Conservation (phyloP, 1,140 invertebrate genomes). For the Calosoma granatense region DNA sequence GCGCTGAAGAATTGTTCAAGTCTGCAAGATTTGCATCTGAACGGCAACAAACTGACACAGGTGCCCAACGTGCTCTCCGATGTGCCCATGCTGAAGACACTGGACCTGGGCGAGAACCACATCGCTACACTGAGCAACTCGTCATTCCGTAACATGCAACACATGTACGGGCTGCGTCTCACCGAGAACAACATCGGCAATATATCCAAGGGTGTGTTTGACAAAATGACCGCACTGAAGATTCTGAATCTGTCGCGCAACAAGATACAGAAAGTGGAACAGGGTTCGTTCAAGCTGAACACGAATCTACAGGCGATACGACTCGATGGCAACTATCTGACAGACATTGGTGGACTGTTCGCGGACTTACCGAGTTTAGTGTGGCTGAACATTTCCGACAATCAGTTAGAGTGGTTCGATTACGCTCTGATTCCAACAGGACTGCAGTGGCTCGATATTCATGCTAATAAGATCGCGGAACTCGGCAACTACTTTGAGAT, state of each 20-base stretch:
- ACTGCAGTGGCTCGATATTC: slow-evolving; percentile 83
- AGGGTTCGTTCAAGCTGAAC: slow-evolving; percentile 75
- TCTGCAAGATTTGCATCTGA: slow-evolving; percentile 79
- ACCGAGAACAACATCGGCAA: slow-evolving; percentile 85
- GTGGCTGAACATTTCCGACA: slow-evolving; percentile 87
- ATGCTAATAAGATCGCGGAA: slow-evolving; percentile 76
- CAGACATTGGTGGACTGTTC: slow-evolving; percentile 75
- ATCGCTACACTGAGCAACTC: slow-evolving; percentile 73
- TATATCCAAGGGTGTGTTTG: slow-evolving; percentile 72
- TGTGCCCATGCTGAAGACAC: slow-evolving; percentile 68
- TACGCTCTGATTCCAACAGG: slow-evolving; percentile 83
- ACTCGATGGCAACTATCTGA: slow-evolving; percentile 78
- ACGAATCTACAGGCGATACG: slow-evolving; percentile 75
- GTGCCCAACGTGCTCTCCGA: slow-evolving; percentile 77
- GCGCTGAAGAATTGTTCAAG: slow-evolving; percentile 75
- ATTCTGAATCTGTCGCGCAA: slow-evolving; percentile 83
- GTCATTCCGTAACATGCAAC: slow-evolving; percentile 67
- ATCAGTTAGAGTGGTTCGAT: slow-evolving; percentile 80
- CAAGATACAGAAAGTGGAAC: slow-evolving; percentile 74
- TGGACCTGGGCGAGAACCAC: slow-evolving; percentile 83
- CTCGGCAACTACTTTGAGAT: slow-evolving; percentile 85
- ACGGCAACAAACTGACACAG: slow-evolving; percentile 71
- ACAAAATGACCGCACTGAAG: slow-evolving; percentile 70
- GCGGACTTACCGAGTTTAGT: slow-evolving; percentile 76
- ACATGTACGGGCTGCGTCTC: slow-evolving; percentile 72